Percentiles rank a stretch among this genome's conserved stretches.
phyloP scores from a whole-genome alignment of 2,113 vertebrate genomes.

The Hippocampus mohnikei region DNA sequence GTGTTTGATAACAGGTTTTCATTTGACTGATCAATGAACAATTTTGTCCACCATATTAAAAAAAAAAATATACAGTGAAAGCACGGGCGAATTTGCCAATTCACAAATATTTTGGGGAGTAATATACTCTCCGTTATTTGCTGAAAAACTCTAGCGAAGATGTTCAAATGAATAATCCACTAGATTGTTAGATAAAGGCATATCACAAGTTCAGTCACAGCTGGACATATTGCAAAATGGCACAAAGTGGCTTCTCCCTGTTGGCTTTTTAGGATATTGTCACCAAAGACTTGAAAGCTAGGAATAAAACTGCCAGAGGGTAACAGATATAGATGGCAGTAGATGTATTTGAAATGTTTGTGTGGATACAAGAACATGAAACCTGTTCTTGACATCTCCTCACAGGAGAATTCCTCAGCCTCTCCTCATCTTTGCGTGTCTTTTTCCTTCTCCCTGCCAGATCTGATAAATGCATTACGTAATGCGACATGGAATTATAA shows the following conservation, averaged over 20 bases:
- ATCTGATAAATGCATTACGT: conserved; percentile 48
- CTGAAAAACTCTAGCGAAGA: conserved; percentile 1
- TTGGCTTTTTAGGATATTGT: conserved; percentile 3
- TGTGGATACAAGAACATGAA: background rate
- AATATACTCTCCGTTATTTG: too few species aligned
- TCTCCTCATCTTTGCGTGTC: background rate
- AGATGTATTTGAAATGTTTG: background rate
- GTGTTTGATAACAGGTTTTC: too few species aligned
- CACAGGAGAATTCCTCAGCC: background rate
- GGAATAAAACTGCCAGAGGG: background rate
- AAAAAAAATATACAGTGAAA: too few species aligned
- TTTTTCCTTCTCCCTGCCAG: conserved; percentile 21
- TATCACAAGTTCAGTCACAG: conserved; percentile 28
- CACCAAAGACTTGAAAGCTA: background rate
- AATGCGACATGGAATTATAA: conserved; percentile 47
- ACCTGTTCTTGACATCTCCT: background rate
- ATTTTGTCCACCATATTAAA: too few species aligned
- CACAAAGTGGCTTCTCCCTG: conserved; percentile 18
- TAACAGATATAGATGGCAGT: background rate
- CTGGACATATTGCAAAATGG: conserved; percentile 13
- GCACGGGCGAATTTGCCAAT: too few species aligned
- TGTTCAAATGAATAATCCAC: conserved; percentile 46
- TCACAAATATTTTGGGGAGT: too few species aligned
- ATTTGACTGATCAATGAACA: too few species aligned
- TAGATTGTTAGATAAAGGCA: conserved; percentile 28